These are phyloP conservation scores for Elmis aenea DNA, from an alignment of 2,888 invertebrate genomes.

Conservation along the genomic window DNA sequence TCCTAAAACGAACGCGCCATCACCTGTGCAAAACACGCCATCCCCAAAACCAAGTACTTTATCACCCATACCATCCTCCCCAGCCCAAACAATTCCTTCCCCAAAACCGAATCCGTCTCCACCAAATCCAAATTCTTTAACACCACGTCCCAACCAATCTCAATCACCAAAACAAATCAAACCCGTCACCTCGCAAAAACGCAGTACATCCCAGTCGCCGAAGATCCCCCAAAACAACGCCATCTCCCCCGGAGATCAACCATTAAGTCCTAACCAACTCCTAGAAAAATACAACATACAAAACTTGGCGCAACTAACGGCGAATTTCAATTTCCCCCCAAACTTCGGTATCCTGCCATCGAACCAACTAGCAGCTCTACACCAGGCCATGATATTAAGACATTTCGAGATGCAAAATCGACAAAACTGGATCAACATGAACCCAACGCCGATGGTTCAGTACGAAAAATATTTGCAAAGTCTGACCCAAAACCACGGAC, in stretches of 20 bases:
- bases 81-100: slow-evolving; percentile 10
- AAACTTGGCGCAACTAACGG: slow-evolving; percentile 44
- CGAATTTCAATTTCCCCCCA: slow-evolving; percentile 39
- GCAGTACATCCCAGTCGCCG: slow-evolving; percentile 5
- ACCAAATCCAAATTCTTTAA: too few species aligned
- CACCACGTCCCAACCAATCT: too few species aligned
- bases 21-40: background rate
- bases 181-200: background rate
- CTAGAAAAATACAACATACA: slow-evolving; percentile 45
- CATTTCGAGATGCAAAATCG: slow-evolving; percentile 43
- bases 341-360: slow-evolving; percentile 22
- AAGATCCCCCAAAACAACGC: slow-evolving; percentile 13
- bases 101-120: slow-evolving; percentile 11
- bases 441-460: slow-evolving; percentile 36
- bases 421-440: slow-evolving; percentile 41
- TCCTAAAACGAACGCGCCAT: slow-evolving; percentile 1
- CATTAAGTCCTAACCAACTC: slow-evolving; percentile 38
- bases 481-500: slow-evolving; percentile 30
- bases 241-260: too few species aligned
- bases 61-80: slow-evolving; percentile 4
- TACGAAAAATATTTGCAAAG: slow-evolving; percentile 45
- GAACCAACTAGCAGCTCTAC: slow-evolving; percentile 37
- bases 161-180: too few species aligned
- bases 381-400: slow-evolving; percentile 43
- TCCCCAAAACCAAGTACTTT: background rate